These are phyloP conservation scores for Cyprinodon diabolis DNA, from an alignment of 2,797 vertebrate species.

Conservation along the genomic window DNA sequence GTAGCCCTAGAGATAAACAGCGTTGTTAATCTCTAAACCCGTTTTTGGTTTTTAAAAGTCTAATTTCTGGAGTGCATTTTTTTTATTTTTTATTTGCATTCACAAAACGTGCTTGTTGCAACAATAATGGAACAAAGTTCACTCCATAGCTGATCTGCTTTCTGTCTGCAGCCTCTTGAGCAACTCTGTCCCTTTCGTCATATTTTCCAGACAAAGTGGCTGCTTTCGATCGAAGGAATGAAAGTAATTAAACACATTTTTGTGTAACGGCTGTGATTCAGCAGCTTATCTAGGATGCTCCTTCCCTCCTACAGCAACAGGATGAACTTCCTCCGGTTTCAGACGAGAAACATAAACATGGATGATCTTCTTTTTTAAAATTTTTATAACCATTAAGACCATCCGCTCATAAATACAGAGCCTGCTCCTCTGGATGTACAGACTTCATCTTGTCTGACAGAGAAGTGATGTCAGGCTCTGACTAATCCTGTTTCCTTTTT, in stretches of 20 bases:
- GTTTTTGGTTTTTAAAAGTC: too few relatives aligned
- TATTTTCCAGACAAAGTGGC: constrained; percentile 17
- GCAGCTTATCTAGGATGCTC: background rate
- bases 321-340: background rate
- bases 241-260: too few relatives aligned
- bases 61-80: too few relatives aligned
- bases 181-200: constrained; percentile 16
- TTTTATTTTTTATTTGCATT: too few relatives aligned
- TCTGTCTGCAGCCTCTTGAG: too few relatives aligned
- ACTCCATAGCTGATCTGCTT: too few relatives aligned
- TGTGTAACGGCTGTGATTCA: too few relatives aligned
- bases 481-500: constrained; percentile 65
- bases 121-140: too few relatives aligned
- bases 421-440: constrained; percentile 16
- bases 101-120: too few relatives aligned
- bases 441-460: background rate
- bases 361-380: background rate
- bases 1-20: too few relatives aligned
- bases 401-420: constrained; percentile 14
- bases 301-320: background rate
- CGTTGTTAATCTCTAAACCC: too few relatives aligned
- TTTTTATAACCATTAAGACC: constrained; percentile 9
- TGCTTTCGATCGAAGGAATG: constrained; percentile 5
- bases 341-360: background rate
- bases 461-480: constrained; percentile 44